These are phyloP conservation scores for Bovichtus variegatus DNA, from an alignment of 2,797 vertebrate species.

Conservation along the genomic window DNA sequence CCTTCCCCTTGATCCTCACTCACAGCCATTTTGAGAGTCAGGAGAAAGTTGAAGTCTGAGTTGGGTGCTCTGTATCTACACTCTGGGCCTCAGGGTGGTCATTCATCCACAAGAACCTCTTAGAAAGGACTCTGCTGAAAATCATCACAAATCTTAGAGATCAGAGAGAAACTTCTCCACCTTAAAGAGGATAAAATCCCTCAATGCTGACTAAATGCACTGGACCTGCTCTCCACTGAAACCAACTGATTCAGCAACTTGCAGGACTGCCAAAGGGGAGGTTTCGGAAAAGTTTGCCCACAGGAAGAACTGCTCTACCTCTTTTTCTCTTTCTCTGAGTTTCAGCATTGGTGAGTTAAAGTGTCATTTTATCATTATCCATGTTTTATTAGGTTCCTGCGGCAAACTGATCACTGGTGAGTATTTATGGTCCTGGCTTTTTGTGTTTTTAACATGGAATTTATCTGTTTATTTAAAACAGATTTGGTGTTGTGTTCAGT, in stretches of 20 bases:
- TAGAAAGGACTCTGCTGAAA: constrained; percentile 31
- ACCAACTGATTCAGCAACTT: constrained; percentile 21
- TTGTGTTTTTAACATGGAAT: not conserved
- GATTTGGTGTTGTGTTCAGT: not conserved
- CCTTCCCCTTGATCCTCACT: not conserved
- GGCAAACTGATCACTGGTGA: not conserved
- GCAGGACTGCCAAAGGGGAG: constrained; percentile 5
- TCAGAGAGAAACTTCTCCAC: constrained; percentile 41
- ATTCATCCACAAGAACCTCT: constrained; percentile 23
- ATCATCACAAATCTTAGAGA: constrained; percentile 39
- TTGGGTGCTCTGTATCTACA: constrained; percentile 1
- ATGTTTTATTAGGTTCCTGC: not conserved
- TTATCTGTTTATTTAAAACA: not conserved
- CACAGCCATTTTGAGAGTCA: not conserved
- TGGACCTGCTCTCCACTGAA: constrained; percentile 15
- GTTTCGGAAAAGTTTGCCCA: constrained; percentile 1
- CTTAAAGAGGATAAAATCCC: constrained; percentile 34
- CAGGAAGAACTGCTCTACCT: not conserved
- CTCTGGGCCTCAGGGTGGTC: constrained; percentile 24
- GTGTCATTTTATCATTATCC: constrained; percentile 9
- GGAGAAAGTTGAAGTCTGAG: constrained; percentile 7
- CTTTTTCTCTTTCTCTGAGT: constrained; percentile 2
- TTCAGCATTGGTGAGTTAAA: not conserved
- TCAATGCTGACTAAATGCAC: constrained; percentile 8
- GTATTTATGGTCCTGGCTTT: not conserved